Evolutionary conservation across 2,888 invertebrate genomes (phyloP).

Genomic region (Lasioglossum oenotherae): DNA sequence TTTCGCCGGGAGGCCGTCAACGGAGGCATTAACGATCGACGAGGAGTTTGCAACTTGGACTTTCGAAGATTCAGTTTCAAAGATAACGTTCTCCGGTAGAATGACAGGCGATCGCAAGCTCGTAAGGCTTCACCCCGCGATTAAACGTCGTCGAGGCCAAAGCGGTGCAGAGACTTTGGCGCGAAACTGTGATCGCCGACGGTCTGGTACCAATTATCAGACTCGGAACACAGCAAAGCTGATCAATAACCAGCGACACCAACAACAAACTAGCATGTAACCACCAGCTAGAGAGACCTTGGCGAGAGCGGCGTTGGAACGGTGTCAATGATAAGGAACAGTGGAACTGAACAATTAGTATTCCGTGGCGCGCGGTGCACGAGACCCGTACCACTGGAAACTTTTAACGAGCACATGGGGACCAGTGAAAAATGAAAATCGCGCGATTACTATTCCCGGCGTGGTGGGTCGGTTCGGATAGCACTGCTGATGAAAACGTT

Average conservation of each 20-base stretch:
- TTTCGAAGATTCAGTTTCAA: conserved; percentile 8
- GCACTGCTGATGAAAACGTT: conserved; percentile 13
- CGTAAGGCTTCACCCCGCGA: conserved; percentile 47
- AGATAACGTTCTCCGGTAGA: conserved; percentile 5
- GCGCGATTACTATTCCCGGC: conserved; percentile 60
- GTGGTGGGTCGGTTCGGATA: conserved; percentile 37
- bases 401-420: conserved; percentile 48
- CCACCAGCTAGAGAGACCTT: neutral
- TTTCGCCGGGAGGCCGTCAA: neutral
- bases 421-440: conserved; percentile 63
- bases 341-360: conserved; percentile 49
- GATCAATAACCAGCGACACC: neutral
- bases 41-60: neutral
- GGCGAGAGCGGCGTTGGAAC: conserved; percentile 32
- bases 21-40: neutral
- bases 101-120: conserved; percentile 18
- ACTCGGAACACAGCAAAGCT: neutral
- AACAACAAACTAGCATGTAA: neutral
- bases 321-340: conserved; percentile 59
- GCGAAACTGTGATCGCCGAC: conserved; percentile 26
- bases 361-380: conserved; percentile 45
- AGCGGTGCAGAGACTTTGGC: conserved; percentile 37
- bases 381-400: conserved; percentile 49
- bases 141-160: conserved; percentile 46
- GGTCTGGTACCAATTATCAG: neutral